Evolutionary conservation across 2,888 invertebrate species (phyloP), one percentile per base, ranked within the genome.

Genomic region (Amiota minor): DNA sequence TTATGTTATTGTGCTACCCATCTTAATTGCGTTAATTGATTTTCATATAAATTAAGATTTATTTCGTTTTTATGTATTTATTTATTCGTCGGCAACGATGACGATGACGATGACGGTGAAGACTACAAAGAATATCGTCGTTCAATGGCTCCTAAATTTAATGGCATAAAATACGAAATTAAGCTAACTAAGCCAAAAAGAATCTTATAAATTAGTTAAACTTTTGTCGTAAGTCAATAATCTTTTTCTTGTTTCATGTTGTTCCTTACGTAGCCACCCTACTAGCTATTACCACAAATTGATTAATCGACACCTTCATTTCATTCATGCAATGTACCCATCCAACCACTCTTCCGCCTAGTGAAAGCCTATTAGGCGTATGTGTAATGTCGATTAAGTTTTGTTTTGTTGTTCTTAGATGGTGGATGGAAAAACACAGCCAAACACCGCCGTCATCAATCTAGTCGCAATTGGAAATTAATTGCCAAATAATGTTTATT

Each of bases 1-100:
- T 23, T 2, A 35, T 35, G 35, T 8, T 35, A 23, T 23, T 2
- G 6, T 35, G 35, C 35, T 35, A 35, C 35, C 35, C 2, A 8
- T 35, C 35, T 35, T 35, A 35, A 35, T 35, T 35, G 35, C 35
- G 35, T 35, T 78, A 83, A 85, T 83, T 84, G 85, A 83, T 85
- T 83, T 83, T 84, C 83, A 81, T 84, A 84, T 83, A 83, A 83
- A 85, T 85, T 85, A 78, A 85, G 85, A 83, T 83, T 83, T 84
- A 85, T 83, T 76, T 77, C 68, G 64, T 56, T 46, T 12, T 14
- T 20, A 61, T 59, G 59, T 14, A 14, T 47, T 50, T 53, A 68
- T 68, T 68, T 65, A 65, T n/a, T n/a, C n/a, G n/a, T 65, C 35
- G 35, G 35, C 35, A 35, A 35, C 35, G 23, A 23, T 23, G 23